Conservation (phyloP, 2,113 vertebrate species). For the Montifringilla adamsi region DNA sequence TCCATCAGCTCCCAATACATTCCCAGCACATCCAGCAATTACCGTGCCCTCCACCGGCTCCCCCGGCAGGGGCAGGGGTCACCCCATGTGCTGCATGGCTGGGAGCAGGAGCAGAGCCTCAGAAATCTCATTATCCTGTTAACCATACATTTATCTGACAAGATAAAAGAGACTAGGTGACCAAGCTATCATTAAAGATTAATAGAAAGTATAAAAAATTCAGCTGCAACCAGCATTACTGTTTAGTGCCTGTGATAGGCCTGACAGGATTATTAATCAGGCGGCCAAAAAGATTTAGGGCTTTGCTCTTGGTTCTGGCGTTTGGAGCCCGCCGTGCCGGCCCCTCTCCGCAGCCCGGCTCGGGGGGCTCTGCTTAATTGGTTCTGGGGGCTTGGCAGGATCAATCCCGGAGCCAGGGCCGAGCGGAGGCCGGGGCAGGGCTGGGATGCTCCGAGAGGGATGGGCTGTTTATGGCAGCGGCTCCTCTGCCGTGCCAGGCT, state of each 20-base stretch:
- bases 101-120: slow-evolving; percentile 73
- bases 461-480: slow-evolving; percentile 39
- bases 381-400: slow-evolving; percentile 76
- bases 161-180: slow-evolving; percentile 86
- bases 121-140: slow-evolving; percentile 91
- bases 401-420: slow-evolving; percentile 79
- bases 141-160: slow-evolving; percentile 93
- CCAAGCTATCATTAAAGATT: slow-evolving; percentile 90
- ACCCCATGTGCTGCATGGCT: slow-evolving; percentile 55
- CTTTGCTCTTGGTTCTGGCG: slow-evolving; percentile 74
- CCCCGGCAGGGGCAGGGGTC: slow-evolving; percentile 66
- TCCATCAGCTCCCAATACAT: slow-evolving; percentile 70
- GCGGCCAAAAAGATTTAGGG: slow-evolving; percentile 82
- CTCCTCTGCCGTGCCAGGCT: slow-evolving; percentile 57
- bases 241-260: slow-evolving; percentile 86
- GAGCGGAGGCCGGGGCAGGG: slow-evolving; percentile 7
- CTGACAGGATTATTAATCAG: slow-evolving; percentile 93
- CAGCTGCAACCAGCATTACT: slow-evolving; percentile 81
- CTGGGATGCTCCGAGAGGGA: neutral
- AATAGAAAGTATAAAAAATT: slow-evolving; percentile 87
- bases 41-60: slow-evolving; percentile 61
- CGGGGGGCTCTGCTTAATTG: slow-evolving; percentile 81
- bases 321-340: slow-evolving; percentile 72
- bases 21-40: slow-evolving; percentile 73
- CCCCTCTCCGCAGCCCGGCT: slow-evolving; percentile 69